These are phyloP conservation scores for Argentina silus DNA, from an alignment of 2,797 vertebrate genomes.

Conservation along the genomic window DNA sequence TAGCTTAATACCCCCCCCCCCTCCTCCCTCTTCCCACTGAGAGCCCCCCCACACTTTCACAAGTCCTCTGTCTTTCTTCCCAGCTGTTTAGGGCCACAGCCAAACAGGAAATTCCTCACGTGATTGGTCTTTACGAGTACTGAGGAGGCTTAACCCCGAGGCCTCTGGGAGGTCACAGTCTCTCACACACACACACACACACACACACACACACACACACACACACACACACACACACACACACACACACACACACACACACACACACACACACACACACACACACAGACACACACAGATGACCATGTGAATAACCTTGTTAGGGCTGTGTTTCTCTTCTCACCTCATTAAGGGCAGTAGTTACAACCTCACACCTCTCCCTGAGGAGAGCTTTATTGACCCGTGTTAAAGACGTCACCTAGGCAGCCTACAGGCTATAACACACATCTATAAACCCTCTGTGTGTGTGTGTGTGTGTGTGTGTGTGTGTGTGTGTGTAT, in stretches of 20 bases:
- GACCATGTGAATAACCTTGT: constrained; percentile 87
- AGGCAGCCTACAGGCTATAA: constrained; percentile 68
- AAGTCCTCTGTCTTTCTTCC: constrained; percentile 84
- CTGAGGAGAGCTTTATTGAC: constrained; percentile 81
- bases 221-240: neutral
- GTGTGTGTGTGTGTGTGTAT: constrained; percentile 52
- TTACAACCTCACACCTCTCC: constrained; percentile 79
- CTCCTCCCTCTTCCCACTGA: constrained; percentile 78
- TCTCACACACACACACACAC: constrained; percentile 1
- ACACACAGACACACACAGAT: constrained; percentile 56
- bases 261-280: constrained; percentile 1
- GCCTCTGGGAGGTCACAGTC: constrained; percentile 85
- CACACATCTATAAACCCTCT: constrained; percentile 27
- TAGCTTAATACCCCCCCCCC: constrained; percentile 84
- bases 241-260: constrained; percentile 36
- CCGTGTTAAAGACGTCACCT: constrained; percentile 79
- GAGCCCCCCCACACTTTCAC: constrained; percentile 78
- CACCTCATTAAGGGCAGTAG: constrained; percentile 83
- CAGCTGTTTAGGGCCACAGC: constrained; percentile 81
- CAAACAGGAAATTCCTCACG: constrained; percentile 91
- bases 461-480: constrained; percentile 44
- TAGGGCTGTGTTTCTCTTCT: constrained; percentile 83
- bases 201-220: constrained; percentile 35
- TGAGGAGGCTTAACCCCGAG: constrained; percentile 76
- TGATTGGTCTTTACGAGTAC: constrained; percentile 88